These are phyloP conservation scores for Melanogrammus aeglefinus DNA, from an alignment of 2,797 vertebrate species.

Conservation along the genomic window DNA sequence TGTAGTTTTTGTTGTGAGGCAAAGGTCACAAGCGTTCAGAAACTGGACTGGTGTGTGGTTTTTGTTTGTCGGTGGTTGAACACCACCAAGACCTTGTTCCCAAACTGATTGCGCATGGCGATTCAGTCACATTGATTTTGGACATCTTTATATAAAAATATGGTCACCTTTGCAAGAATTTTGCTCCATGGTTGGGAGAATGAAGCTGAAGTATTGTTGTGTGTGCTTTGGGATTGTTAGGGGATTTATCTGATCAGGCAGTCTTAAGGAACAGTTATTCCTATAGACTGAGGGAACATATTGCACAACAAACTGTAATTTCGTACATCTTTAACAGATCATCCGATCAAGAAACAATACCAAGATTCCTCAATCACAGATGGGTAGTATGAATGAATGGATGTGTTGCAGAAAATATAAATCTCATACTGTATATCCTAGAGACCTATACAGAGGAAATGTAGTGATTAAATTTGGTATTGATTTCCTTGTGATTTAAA, in stretches of 20 bases:
- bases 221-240: neutral
- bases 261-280: neutral
- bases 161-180: neutral
- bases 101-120: neutral
- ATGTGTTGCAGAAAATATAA: neutral
- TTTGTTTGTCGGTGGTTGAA: neutral
- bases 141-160: neutral
- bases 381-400: neutral
- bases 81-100: neutral
- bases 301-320: neutral
- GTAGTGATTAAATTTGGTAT: neutral
- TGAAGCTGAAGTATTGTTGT: neutral
- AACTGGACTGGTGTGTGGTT: neutral
- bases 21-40: neutral
- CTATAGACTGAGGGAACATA: neutral
- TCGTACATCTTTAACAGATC: neutral
- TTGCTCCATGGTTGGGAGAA: neutral
- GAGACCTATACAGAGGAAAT: neutral
- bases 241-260: neutral
- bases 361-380: neutral
- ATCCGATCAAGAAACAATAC: neutral
- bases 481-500: neutral
- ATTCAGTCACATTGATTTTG: neutral
- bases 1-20: neutral
- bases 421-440: neutral